Base-by-base conservation (phyloP, 1,140 invertebrate species). In the Ptiloglossa arizonensis region DNA sequence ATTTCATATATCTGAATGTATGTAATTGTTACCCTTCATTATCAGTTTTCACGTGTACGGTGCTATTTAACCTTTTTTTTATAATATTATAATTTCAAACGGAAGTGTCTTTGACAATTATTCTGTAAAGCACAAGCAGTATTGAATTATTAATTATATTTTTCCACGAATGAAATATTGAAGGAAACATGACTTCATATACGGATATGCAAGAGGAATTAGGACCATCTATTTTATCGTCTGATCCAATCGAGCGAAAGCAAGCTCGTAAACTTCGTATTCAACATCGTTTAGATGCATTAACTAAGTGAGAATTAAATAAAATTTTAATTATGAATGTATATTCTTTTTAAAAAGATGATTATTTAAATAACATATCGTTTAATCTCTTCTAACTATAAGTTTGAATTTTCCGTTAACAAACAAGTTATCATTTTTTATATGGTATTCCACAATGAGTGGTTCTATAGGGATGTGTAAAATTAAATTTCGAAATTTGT, bases 201-300 rank as follows among this genome's bases (percentile, higher is more conserved):
- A 11, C 24, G 56, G 64, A 79, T 38, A 46, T 66, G 44, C 67
- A 9, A 13, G 41, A 67, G 5, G 63, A 80, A 24, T 0, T 38
- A 8, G 67, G 94, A 80, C 93, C 93, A 15, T 93, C 94, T 48
- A 87, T 94, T 22, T 91, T 90, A 2, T 94, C 94, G 0, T 66
- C 83, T 3, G 94, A 95, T 90, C 93, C 94, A 8, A 90, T 92
- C n/a, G 94, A 95, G 88, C 88, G 95, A 54, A 95, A 95, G 90
- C 91, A 94, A 11, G 95, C 93, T 0, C 92, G 95, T 66, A 91
- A 91, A 59, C 87, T 95, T 24, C 92, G 95, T 70, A 95, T 95
- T 82, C 93, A 95, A 89, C 92, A 92, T 50, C 92, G 94, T 67
- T 88, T 93, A 70, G 93, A 94, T 82, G 93, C 93, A 46, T 81